Percentiles rank a stretch among this genome's conserved stretches.
Conservation (phyloP, 1,140 invertebrate genomes). For the Colletes latitarsis region DNA sequence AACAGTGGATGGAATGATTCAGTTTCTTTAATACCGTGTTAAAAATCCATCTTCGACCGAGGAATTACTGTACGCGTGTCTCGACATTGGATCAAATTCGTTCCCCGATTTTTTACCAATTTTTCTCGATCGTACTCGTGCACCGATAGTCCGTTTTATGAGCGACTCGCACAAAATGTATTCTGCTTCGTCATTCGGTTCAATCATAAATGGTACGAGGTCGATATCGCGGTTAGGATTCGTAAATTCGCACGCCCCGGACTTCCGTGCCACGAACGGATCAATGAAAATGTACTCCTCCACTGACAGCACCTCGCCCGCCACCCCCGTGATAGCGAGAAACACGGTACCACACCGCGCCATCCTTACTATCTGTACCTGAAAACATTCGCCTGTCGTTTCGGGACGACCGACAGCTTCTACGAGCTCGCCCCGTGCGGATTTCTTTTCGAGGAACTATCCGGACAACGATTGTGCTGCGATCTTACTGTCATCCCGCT, state of each 20-base stretch:
- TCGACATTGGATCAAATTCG: neutral
- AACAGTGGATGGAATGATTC: too few species aligned
- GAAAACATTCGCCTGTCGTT: constrained; percentile 70
- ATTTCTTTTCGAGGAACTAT: constrained; percentile 15
- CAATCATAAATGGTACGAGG: neutral
- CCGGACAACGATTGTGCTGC: constrained; percentile 21
- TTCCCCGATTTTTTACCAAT: neutral
- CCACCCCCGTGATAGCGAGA: constrained; percentile 56
- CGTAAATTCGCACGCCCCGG: constrained; percentile 56
- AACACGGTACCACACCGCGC: constrained; percentile 74
- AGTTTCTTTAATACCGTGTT: too few species aligned
- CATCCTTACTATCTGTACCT: constrained; percentile 73
- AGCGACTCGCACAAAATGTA: neutral
- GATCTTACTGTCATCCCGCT: neutral
- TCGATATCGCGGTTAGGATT: constrained; percentile 68
- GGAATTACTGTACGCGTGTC: too few species aligned
- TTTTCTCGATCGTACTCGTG: neutral
- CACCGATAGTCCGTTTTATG: neutral
- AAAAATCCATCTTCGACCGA: too few species aligned
- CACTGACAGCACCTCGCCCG: constrained; percentile 57
- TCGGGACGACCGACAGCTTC: constrained; percentile 40
- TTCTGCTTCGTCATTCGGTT: neutral
- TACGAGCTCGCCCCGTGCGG: constrained; percentile 39
- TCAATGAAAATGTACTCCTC: constrained; percentile 80
- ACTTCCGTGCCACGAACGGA: constrained; percentile 69